Evolutionary conservation across 2,113 vertebrate genomes (phyloP), one percentile per base, ranked within the genome.

Genomic region (Trematocara variabile): DNA sequence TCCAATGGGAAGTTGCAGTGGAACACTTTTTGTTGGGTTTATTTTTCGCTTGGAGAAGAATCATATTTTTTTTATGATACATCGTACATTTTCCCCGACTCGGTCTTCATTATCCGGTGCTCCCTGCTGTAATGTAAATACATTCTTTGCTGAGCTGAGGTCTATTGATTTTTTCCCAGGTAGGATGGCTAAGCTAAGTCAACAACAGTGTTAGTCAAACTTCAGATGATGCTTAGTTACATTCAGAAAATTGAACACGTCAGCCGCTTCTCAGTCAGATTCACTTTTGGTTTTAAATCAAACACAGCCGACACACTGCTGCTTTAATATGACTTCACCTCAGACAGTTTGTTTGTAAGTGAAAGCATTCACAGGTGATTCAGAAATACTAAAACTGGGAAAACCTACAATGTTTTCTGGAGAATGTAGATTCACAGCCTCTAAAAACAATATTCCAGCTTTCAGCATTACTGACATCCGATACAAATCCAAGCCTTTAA

Each of bases 51-150:
- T 70, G 28, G 55, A 85, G 91, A 90, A 91, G 86, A 90, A 91
- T 92, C 88, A 30, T 18, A 85, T 56, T 46, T 91, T 94, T 93
- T 95, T 93, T 86, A 91, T 84, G 84, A 91, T 82, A 11, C 80
- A 85, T 84, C 70, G 5, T 93, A 88, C 87, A 84, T 92, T 94
- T 94, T 92, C 81, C 89, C 88, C 79, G 85, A 93, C 83, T 92
- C 70, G 87, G 81, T 90, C 77, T 56, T 89, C 83, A 82, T 92
- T 77, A 88, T 89, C 87, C 79, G 52, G 80, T 86, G 79, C 83
- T 88, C 79, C 73, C 86, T 86, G 80, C 89, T 8, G 54, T 77
- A 92, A 90, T 87, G 86, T 92, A 89, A 93, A 92, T 70, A 91
- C 1, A 30, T 75, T 91, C 89, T 93, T 85, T 85, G 88, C 89